phyloP scores from a whole-genome alignment of 2,888 invertebrate genomes.

The Nomada fucata region DNA sequence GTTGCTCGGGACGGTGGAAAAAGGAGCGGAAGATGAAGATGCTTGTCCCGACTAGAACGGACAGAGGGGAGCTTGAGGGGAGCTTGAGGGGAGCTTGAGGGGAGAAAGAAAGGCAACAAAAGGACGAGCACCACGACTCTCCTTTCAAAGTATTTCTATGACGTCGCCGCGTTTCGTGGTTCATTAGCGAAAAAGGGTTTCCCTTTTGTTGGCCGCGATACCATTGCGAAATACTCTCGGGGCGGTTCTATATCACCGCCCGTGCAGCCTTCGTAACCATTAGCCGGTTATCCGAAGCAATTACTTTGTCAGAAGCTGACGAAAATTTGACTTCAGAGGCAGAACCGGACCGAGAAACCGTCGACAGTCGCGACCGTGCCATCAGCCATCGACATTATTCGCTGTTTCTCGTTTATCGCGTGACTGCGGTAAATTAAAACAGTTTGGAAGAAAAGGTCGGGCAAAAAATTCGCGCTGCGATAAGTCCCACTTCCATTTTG shows the following conservation, averaged over 20 bases:
- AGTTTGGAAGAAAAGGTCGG: neutral
- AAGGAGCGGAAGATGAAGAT: slow-evolving; percentile 49
- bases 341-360: neutral
- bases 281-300: slow-evolving; percentile 67
- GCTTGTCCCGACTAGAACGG: slow-evolving; percentile 32
- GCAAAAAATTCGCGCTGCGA: neutral
- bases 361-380: no score
- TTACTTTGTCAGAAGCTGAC: slow-evolving; percentile 59
- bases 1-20: slow-evolving; percentile 2
- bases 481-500: no score
- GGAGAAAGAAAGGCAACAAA: slow-evolving; percentile 60
- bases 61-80: neutral
- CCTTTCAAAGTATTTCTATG: slow-evolving; percentile 75
- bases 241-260: slow-evolving; percentile 67
- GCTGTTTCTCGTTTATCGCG: neutral
- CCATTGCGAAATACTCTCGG: slow-evolving; percentile 65
- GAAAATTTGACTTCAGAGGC: slow-evolving; percentile 50
- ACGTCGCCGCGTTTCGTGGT: slow-evolving; percentile 75
- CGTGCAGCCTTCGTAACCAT: slow-evolving; percentile 65
- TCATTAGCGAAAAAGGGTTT: slow-evolving; percentile 75
- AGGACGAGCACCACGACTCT: slow-evolving; percentile 64
- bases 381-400: neutral
- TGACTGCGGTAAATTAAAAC: neutral
- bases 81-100: neutral
- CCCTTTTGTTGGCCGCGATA: slow-evolving; percentile 70